Evolutionary conservation across 2,797 vertebrate species (phyloP), one percentile per base, ranked within the genome.

Genomic region (Caiman crocodilus): DNA sequence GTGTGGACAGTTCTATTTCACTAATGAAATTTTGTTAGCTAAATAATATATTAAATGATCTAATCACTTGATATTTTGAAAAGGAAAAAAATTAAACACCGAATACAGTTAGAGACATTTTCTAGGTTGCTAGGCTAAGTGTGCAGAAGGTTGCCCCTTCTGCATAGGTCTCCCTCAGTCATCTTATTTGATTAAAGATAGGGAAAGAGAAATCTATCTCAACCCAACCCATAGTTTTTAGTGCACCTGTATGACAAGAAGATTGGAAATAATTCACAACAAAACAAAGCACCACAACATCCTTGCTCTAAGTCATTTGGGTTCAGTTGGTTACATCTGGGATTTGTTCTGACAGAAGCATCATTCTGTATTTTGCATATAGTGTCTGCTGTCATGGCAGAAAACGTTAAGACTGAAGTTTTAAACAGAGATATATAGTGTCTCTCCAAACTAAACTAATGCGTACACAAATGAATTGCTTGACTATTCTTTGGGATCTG

Each of bases 281-380:
- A 32, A 32, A 67, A 32, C 65, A 32, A 50, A 50, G 42, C 42
- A 50, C 42, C 42, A 50, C 9, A 50, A 50, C 42, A 63, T 91
- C 80, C 86, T 88, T 87, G 35, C 83, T 91, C 77, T 90, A 76
- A 83, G 0, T 85, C 26, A 32, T 5, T 7, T 92, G 85, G 56
- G 35, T 88, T 91, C 84, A 90, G 50, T 76, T 79, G 84, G 42
- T 76, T 76, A 59, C 87, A 60, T 84, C 65, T 85, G 50, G 50
- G 74, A 10, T 92, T 84, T 82, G 77, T 87, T 92, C 83, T 63
- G 71, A 28, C 79, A 75, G 83, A 86, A 92, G 73, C 57, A 10
- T 91, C 94, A 82, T 82, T 82, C 55, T 64, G 21, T 87, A 90
- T 88, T 92, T 87, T 88, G 73, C 1, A 0, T 32, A 4, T 28